These are phyloP conservation scores for Glyphotaelius pellucidus DNA, from an alignment of 2,888 invertebrate species.

Conservation along the genomic window DNA sequence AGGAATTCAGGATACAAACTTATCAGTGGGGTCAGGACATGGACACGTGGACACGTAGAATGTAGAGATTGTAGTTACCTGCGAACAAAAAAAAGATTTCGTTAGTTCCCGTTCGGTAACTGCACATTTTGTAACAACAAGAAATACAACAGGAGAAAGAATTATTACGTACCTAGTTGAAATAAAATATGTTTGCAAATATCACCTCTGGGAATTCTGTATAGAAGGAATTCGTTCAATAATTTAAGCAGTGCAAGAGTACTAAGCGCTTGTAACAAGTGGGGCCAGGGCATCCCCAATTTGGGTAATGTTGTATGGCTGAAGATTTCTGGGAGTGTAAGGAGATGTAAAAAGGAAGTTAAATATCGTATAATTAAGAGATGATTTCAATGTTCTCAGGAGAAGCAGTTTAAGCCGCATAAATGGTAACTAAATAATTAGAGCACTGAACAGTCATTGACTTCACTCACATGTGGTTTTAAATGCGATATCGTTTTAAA, in stretches of 20 bases:
- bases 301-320: no score
- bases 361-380: neutral
- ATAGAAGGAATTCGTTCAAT: no score
- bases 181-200: no score
- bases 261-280: neutral
- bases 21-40: neutral
- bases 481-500: constrained; percentile 1
- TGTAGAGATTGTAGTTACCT: neutral
- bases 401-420: neutral
- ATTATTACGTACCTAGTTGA: no score
- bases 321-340: neutral
- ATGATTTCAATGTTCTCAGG: neutral
- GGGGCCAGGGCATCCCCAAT: no score
- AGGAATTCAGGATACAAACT: neutral
- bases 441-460: neutral
- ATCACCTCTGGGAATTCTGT: no score
- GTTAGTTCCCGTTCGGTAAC: no score
- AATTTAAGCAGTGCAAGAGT: no score
- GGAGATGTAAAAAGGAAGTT: neutral
- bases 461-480: neutral
- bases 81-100: neutral
- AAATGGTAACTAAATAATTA: neutral
- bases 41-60: no score
- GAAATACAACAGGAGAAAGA: no score
- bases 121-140: no score